Base-by-base conservation (phyloP, 2,888 invertebrate species). In the Spisula solida region DNA sequence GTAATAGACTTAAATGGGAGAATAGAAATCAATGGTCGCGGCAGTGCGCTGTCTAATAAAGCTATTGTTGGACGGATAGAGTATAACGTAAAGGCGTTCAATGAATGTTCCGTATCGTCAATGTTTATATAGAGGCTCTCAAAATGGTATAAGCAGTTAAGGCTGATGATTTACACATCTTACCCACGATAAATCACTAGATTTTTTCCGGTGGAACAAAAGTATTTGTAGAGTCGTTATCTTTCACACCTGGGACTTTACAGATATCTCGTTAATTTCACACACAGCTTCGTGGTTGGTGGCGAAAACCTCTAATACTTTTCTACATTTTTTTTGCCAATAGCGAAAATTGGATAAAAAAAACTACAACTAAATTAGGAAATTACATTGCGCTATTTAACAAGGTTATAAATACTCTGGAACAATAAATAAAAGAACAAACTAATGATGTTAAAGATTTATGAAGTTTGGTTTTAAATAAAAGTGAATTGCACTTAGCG, bases 81-180 rank as follows among this genome's bases (percentile, higher is more conserved):
- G 82, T 83, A 81, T 85, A 86, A 85, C 82, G 83, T 66, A 83
- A 85, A 83, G 79, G 56, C 29, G 87, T 86, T 85, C 91, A 89
- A 89, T 91, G 29, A 91, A 78, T 81, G 87, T 86, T 89, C 82
- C 70, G 80, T 91, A 91, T 88, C 85, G 81, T 51, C 47, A 84
- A 88, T 91, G 88, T 91, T 91, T 91, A 91, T 91, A 82, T 87
- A 80, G 84, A 81, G 75, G 85, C 51, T 81, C 75, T 75, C 47
- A 47, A 87, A 87, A 75, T 75, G 79, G 75, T 60, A 81, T 79
- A 87, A 82, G 79, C 75, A 48, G 34, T 78, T 82, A 90, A 88
- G 78, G 81, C 88, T 60, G 18, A 86, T 88, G 90, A 84, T 90
- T 88, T 90, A 90, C 88, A 80, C 81, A 78, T 83, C 55, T 78